Percentiles rank a stretch among this genome's conserved stretches.
These are phyloP conservation scores for Malurus elegans DNA, from an alignment of 2,113 vertebrate species.

Conservation along the genomic window DNA sequence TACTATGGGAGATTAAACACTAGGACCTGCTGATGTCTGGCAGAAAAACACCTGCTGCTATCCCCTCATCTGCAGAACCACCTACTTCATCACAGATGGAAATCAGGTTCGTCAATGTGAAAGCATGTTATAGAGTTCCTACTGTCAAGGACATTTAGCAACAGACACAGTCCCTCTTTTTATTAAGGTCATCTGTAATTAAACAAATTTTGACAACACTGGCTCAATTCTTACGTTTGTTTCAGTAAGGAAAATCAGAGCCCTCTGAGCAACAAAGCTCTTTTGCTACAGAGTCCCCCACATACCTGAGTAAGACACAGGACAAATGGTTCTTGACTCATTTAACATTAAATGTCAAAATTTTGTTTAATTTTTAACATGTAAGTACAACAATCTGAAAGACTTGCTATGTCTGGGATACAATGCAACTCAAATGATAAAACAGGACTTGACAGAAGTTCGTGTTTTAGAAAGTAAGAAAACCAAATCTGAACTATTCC, in stretches of 20 bases:
- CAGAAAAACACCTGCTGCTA: background rate
- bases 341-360: background rate
- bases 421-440: background rate
- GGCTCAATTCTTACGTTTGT: background rate
- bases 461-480: background rate
- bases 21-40: background rate
- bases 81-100: background rate
- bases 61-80: background rate
- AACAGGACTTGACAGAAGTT: background rate
- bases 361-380: background rate
- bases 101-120: background rate
- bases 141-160: background rate
- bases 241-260: background rate
- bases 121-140: background rate
- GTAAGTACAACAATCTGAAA: background rate
- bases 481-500: background rate
- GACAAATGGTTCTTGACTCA: background rate
- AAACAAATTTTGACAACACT: background rate
- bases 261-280: background rate
- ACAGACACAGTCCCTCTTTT: background rate
- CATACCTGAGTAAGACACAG: background rate
- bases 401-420: background rate
- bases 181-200: background rate
- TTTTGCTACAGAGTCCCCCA: background rate
- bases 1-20: accelerated